phyloP scores from a whole-genome alignment of 2,888 invertebrate species.

The Apodemia zela region DNA sequence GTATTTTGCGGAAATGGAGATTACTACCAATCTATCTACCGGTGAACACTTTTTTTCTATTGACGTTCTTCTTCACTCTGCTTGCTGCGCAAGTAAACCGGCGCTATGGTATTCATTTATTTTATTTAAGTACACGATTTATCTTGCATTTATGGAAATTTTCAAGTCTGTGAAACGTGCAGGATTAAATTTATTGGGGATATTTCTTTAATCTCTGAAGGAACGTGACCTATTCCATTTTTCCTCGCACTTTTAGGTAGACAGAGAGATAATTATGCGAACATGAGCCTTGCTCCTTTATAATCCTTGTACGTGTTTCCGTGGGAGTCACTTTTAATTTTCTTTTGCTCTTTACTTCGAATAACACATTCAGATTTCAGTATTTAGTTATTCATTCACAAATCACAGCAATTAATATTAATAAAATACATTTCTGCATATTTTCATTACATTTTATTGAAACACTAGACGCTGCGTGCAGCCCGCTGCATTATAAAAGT shows the following conservation, averaged over 20 bases:
- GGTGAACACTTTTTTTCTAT: too few relatives aligned
- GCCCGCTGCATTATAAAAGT: too few relatives aligned
- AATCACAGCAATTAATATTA: too few relatives aligned
- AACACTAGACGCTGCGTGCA: too few relatives aligned
- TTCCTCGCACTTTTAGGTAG: constrained; percentile 29
- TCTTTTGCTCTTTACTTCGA: not conserved
- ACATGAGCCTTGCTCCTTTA: constrained; percentile 7
- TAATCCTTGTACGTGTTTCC: constrained; percentile 4
- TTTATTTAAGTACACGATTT: constrained; percentile 21
- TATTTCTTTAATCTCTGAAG: constrained; percentile 25
- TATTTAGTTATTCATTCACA: too few relatives aligned
- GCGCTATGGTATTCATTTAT: too few relatives aligned
- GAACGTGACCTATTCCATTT: constrained; percentile 32
- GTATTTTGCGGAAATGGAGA: too few relatives aligned
- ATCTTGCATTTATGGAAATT: constrained; percentile 25
- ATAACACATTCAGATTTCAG: not conserved
- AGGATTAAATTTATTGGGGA: constrained; percentile 32
- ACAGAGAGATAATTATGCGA: constrained; percentile 17
- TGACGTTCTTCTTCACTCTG: too few relatives aligned
- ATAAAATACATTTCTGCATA: too few relatives aligned
- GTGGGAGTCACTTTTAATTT: not conserved
- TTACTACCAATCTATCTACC: too few relatives aligned
- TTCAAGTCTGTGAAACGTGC: constrained; percentile 29
- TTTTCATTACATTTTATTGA: too few relatives aligned
- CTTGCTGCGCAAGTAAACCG: too few relatives aligned